Percentiles rank a stretch among this genome's conserved stretches.
Evolutionary conservation across 2,113 vertebrate genomes (phyloP).

Genomic region (Sardina pilchardus): DNA sequence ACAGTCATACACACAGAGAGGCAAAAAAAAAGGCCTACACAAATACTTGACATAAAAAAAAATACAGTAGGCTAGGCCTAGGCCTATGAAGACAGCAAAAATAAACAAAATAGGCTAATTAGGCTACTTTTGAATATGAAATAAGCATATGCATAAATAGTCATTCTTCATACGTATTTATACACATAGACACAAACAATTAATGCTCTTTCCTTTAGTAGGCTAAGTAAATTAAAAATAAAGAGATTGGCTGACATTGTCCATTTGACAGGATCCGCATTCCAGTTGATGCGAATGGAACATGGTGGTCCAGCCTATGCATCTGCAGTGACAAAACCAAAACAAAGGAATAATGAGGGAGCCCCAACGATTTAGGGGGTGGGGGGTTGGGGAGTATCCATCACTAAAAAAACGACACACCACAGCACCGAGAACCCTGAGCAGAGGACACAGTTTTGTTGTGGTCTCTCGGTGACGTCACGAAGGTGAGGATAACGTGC

Average conservation of each 20-base stretch:
- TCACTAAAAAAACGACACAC: background rate
- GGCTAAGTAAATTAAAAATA: background rate
- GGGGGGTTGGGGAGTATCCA: background rate
- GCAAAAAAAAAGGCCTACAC: background rate
- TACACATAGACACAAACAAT: background rate
- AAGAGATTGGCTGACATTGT: background rate
- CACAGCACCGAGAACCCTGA: background rate
- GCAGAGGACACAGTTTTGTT: conserved; percentile 2
- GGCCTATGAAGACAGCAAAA: background rate
- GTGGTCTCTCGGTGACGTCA: conserved; percentile 59
- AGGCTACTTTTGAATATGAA: too few species aligned
- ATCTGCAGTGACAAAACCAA: conserved; percentile 1
- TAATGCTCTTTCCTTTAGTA: background rate
- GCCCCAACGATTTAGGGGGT: background rate
- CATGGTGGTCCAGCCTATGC: background rate
- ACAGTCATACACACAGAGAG: background rate
- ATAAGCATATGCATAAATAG: too few species aligned
- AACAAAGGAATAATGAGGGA: background rate
- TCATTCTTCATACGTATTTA: too few species aligned
- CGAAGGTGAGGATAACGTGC: conserved; percentile 54
- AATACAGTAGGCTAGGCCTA: too few species aligned
- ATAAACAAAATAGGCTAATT: too few species aligned
- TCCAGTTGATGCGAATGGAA: background rate
- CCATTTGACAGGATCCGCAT: background rate
- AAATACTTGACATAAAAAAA: background rate